Conservation (phyloP, 2,888 invertebrate species). For the Calameuta pallipes region DNA sequence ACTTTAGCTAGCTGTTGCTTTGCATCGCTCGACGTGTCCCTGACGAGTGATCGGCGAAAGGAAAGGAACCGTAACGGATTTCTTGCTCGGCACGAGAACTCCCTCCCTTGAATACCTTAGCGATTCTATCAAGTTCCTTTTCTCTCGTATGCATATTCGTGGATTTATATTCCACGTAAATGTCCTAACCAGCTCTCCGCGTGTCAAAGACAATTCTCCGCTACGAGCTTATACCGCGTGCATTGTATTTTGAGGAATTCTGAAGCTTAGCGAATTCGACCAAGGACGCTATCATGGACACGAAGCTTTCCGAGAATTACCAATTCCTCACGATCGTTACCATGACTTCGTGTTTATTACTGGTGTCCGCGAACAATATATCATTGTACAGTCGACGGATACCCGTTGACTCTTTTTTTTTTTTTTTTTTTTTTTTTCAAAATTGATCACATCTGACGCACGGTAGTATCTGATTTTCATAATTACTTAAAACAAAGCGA, state of each 20-base stretch:
- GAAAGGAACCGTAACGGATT: background rate
- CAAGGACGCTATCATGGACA: background rate
- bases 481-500: too few relatives aligned
- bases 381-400: too few relatives aligned
- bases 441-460: too few relatives aligned
- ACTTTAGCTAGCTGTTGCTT: background rate
- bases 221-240: background rate
- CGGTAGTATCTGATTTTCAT: too few relatives aligned
- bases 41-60: background rate
- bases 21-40: background rate
- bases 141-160: background rate
- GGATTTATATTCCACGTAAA: background rate
- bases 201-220: background rate
- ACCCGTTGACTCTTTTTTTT: too few relatives aligned
- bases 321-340: background rate
- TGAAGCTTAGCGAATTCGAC: background rate
- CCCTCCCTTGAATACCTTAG: background rate
- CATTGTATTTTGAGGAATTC: background rate
- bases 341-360: too few relatives aligned
- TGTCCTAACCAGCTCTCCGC: background rate
- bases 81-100: background rate
- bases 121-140: background rate
- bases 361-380: too few relatives aligned
- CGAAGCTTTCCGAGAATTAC: background rate
- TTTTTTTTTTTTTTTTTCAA: too few relatives aligned